Evolutionary conservation across 2,888 invertebrate genomes (phyloP).

Genomic region (Syrista parreyssii): DNA sequence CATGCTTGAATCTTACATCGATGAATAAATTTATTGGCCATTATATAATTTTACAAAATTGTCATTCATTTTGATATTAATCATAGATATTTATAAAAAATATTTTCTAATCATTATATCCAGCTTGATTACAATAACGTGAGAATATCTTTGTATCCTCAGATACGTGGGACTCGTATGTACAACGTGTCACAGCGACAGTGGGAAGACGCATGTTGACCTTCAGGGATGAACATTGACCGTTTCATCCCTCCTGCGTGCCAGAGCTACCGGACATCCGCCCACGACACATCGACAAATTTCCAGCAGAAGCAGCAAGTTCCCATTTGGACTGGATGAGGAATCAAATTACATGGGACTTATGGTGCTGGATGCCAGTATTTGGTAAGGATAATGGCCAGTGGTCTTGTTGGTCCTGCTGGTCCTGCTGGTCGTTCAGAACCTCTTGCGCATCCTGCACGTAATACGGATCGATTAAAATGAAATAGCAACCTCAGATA

Average conservation of each 20-base stretch:
- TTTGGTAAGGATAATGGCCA: constrained; percentile 6
- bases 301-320: constrained; percentile 1
- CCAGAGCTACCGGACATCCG: constrained; percentile 24
- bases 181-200: background rate
- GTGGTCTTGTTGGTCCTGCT: background rate
- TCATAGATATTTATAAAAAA: too few species aligned
- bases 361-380: background rate
- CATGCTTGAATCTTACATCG: too few species aligned
- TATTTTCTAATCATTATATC: too few species aligned
- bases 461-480: too few species aligned
- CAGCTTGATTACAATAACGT: too few species aligned
- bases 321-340: background rate
- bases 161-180: background rate
- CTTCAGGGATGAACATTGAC: background rate
- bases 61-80: too few species aligned
- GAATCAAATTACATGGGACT: constrained; percentile 4
- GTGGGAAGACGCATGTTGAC: background rate
- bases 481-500: too few species aligned
- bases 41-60: too few species aligned
- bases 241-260: constrained; percentile 10
- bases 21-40: too few species aligned
- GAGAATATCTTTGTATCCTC: too few species aligned
- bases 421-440: too few species aligned
- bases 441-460: too few species aligned
- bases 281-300: constrained; percentile 18